These are phyloP conservation scores for Gallirallus australis DNA, from an alignment of 2,797 vertebrate species.

Conservation along the genomic window DNA sequence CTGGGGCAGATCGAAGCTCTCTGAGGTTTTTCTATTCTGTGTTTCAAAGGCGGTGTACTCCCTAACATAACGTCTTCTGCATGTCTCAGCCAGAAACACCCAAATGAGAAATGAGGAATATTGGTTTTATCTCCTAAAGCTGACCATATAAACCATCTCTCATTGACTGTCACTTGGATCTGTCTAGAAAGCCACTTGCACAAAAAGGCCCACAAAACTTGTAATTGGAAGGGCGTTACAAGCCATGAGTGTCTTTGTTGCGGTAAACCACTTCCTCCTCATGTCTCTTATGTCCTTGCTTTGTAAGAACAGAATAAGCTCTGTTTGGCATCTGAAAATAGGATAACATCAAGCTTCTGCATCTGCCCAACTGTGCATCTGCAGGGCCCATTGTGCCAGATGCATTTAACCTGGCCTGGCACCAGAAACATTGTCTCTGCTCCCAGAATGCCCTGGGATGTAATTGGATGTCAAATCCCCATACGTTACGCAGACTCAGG, in stretches of 20 bases:
- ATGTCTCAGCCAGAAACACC: not conserved
- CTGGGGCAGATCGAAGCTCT: not conserved
- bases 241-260: conserved; percentile 37
- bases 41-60: not conserved
- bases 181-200: not conserved
- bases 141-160: not conserved
- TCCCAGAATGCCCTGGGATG: conserved; percentile 49
- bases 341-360: not conserved
- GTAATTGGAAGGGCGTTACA: conserved; percentile 47
- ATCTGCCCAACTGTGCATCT: conserved; percentile 19
- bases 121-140: not conserved
- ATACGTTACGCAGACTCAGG: not conserved
- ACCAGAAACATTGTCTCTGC: conserved; percentile 36
- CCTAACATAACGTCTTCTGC: not conserved
- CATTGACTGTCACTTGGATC: not conserved
- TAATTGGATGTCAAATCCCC: conserved; percentile 37
- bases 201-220: not conserved
- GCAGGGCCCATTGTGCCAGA: not conserved
- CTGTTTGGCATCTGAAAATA: conserved; percentile 18
- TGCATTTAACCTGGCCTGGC: conserved; percentile 51
- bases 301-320: conserved; percentile 19
- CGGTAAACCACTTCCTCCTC: conserved; percentile 39
- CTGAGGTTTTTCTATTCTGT: conserved; percentile 17
- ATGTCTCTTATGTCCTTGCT: not conserved
- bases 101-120: not conserved